phyloP scores from a whole-genome alignment of 2,888 invertebrate species.

The Aromia moschata region DNA sequence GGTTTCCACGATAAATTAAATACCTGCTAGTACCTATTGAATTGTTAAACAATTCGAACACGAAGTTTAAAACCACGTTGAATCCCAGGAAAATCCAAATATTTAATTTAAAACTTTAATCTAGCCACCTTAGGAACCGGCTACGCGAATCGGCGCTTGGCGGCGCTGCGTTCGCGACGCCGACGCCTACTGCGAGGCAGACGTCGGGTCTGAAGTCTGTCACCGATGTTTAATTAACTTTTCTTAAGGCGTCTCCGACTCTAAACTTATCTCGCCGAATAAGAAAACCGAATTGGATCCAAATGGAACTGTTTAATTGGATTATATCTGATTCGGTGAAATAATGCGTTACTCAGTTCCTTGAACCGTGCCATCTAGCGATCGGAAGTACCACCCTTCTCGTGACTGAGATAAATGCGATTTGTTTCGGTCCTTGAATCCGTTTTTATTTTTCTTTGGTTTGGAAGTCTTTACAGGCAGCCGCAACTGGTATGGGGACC shows the following conservation, averaged over 20 bases:
- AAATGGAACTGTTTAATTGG: slow-evolving; percentile 16
- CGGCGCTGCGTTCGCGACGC: no score
- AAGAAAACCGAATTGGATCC: slow-evolving; percentile 12
- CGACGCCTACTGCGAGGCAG: not conserved
- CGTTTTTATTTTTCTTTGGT: no score
- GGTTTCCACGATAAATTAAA: no score
- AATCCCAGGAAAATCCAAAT: not conserved
- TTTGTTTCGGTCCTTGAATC: no score
- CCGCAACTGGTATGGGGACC: no score
- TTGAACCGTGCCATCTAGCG: no score
- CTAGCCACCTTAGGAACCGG: not conserved
- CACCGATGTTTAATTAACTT: slow-evolving; percentile 24
- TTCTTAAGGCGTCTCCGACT: slow-evolving; percentile 9
- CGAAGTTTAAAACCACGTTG: not conserved
- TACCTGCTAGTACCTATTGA: no score
- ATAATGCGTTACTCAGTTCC: not conserved
- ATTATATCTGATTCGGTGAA: slow-evolving; percentile 6
- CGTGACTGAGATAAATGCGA: no score
- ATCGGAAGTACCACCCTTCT: no score
- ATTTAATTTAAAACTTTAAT: slow-evolving; percentile 3
- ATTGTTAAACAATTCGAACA: no score
- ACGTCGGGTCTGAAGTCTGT: slow-evolving; percentile 6
- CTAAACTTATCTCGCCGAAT: slow-evolving; percentile 23
- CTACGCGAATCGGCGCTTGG: not conserved
- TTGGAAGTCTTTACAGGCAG: no score